Evolutionary conservation across 2,888 invertebrate species (phyloP).

Genomic region (Synergus japonicus): DNA sequence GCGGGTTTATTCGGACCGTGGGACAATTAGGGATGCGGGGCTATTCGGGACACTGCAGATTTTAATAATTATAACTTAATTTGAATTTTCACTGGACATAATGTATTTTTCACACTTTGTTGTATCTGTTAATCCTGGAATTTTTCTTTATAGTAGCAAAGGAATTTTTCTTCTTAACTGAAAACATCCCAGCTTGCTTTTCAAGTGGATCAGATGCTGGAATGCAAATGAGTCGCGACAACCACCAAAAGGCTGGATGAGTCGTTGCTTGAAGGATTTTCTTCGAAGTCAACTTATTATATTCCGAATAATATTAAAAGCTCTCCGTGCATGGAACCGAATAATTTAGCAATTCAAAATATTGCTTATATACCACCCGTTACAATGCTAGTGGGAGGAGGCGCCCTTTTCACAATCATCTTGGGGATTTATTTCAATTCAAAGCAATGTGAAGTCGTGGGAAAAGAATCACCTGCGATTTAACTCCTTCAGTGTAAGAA

Average conservation of each 20-base stretch:
- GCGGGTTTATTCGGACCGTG: too few relatives aligned
- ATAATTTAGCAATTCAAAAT: slow-evolving; percentile 30
- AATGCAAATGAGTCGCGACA: slow-evolving; percentile 23
- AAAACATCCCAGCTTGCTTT: slow-evolving; percentile 5
- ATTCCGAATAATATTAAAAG: slow-evolving; percentile 17
- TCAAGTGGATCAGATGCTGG: slow-evolving; percentile 32
- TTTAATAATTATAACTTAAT: too few relatives aligned
- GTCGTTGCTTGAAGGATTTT: background rate
- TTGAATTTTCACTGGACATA: too few relatives aligned
- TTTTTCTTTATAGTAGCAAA: too few relatives aligned
- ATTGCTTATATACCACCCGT: background rate
- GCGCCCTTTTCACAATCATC: background rate
- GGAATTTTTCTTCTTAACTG: slow-evolving; percentile 2
- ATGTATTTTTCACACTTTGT: too few relatives aligned
- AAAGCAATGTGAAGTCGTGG: background rate
- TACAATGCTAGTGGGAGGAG: background rate
- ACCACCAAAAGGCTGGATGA: slow-evolving; percentile 17
- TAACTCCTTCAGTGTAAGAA: background rate
- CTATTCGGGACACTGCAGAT: too few relatives aligned
- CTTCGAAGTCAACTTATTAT: slow-evolving; percentile 13
- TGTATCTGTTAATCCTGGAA: too few relatives aligned
- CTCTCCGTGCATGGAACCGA: background rate
- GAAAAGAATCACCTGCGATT: background rate
- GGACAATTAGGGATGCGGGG: too few relatives aligned
- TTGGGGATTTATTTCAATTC: background rate